Percentiles rank a stretch among this genome's conserved stretches.
These are phyloP conservation scores for Spicauda simplicius DNA, from an alignment of 2,888 invertebrate genomes.

Conservation along the genomic window DNA sequence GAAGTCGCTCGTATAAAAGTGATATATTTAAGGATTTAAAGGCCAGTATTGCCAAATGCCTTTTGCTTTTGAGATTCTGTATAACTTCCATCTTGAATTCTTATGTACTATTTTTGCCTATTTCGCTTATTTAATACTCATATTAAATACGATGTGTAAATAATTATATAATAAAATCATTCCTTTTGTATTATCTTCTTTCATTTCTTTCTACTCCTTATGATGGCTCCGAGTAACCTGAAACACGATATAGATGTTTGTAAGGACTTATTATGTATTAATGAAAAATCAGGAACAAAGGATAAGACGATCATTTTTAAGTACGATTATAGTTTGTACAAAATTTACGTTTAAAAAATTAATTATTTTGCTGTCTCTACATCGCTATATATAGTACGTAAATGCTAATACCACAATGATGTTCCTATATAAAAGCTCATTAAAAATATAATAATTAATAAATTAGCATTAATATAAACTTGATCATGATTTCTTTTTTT, in stretches of 20 bases:
- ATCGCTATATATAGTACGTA: too few relatives aligned
- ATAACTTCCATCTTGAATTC: constrained; percentile 21
- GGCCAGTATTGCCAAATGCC: constrained; percentile 40
- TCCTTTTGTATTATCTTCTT: constrained; percentile 15
- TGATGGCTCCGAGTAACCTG: not conserved
- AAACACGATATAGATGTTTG: not conserved
- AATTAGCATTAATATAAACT: too few relatives aligned
- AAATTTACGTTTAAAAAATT: too few relatives aligned
- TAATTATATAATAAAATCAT: constrained; percentile 15
- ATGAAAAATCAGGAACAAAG: too few relatives aligned
- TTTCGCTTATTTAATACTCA: constrained; percentile 8
- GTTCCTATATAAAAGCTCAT: too few relatives aligned
- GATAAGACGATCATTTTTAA: too few relatives aligned
- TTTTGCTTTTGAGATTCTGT: constrained; percentile 30
- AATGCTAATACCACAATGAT: too few relatives aligned
- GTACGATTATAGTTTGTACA: too few relatives aligned
- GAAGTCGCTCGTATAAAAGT: constrained; percentile 10
- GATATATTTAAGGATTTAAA: constrained; percentile 17
- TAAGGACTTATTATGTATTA: too few relatives aligned
- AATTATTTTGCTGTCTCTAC: too few relatives aligned
- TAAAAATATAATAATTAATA: too few relatives aligned
- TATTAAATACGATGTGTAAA: constrained; percentile 10
- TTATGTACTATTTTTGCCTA: not conserved
- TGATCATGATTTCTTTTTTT: too few relatives aligned
- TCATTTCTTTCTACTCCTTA: not conserved